Conservation (phyloP, 2,888 invertebrate species). For the Disparrhopalites patrizii region DNA sequence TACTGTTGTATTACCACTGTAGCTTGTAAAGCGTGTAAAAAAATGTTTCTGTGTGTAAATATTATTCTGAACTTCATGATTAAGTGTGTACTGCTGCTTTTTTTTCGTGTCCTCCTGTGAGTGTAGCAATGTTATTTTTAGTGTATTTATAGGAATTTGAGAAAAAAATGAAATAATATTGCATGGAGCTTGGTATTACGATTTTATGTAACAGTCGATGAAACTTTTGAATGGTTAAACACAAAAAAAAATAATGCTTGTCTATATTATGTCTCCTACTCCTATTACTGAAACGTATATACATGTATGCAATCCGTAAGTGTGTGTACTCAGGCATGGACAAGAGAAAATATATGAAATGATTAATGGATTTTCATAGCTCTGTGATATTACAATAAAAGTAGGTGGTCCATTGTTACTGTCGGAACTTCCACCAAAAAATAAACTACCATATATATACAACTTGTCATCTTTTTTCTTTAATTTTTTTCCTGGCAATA, state of each 20-base stretch:
- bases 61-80: too few species aligned
- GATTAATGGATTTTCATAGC: constrained; percentile 40
- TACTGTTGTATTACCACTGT: too few species aligned
- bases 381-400: constrained; percentile 44
- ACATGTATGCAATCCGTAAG: too few species aligned
- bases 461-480: not conserved
- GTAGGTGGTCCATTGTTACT: constrained; percentile 28
- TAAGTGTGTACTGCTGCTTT: too few species aligned
- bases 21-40: too few species aligned
- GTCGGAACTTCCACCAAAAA: constrained; percentile 17
- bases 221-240: constrained; percentile 3
- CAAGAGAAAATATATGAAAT: constrained; percentile 11
- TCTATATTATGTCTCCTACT: not conserved
- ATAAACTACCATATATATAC: constrained; percentile 9
- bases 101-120: too few species aligned
- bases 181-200: not conserved
- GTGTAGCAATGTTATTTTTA: too few species aligned
- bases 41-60: too few species aligned
- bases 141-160: too few species aligned
- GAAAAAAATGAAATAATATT: not conserved
- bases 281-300: too few species aligned
- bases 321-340: constrained; percentile 2
- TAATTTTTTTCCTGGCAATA: not conserved
- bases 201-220: constrained; percentile 18
- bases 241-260: too few species aligned